Conservation (phyloP, 2,113 vertebrate species). For the Osmerus mordax region DNA sequence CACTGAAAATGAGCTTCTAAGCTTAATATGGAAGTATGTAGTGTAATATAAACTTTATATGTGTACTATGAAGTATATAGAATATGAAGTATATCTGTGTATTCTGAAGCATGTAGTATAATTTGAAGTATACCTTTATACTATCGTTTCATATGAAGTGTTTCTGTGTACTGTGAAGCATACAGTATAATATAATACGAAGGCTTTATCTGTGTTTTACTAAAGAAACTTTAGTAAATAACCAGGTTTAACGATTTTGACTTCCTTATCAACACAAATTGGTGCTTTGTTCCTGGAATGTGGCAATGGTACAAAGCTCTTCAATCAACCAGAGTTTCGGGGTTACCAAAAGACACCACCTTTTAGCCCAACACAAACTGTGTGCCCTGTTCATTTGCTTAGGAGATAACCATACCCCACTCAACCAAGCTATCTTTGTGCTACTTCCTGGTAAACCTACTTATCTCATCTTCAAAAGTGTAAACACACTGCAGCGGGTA, state of each 20-base stretch:
- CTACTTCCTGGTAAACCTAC: slow-evolving; percentile 15
- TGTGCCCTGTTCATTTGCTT: slow-evolving; percentile 16
- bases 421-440: slow-evolving; percentile 5
- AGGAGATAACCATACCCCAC: slow-evolving; percentile 13
- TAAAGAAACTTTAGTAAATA: too few species aligned
- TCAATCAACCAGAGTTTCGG: neutral
- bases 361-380: neutral
- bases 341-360: neutral
- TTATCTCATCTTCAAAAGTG: slow-evolving; percentile 19
- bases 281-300: too few species aligned
- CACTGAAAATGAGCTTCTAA: neutral
- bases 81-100: neutral
- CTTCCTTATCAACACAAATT: too few species aligned
- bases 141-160: neutral
- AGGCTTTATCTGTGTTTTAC: too few species aligned
- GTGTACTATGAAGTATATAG: neutral
- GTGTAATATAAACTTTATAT: slow-evolving; percentile 20
- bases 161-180: neutral
- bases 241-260: too few species aligned
- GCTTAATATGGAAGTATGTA: slow-evolving; percentile 25
- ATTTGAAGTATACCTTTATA: too few species aligned
- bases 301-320: too few species aligned
- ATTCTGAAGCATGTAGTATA: neutral
- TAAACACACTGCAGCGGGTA: slow-evolving; percentile 27
- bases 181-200: too few species aligned